Evolutionary conservation across 2,113 vertebrate species (phyloP).

Genomic region (Clarias magur): DNA sequence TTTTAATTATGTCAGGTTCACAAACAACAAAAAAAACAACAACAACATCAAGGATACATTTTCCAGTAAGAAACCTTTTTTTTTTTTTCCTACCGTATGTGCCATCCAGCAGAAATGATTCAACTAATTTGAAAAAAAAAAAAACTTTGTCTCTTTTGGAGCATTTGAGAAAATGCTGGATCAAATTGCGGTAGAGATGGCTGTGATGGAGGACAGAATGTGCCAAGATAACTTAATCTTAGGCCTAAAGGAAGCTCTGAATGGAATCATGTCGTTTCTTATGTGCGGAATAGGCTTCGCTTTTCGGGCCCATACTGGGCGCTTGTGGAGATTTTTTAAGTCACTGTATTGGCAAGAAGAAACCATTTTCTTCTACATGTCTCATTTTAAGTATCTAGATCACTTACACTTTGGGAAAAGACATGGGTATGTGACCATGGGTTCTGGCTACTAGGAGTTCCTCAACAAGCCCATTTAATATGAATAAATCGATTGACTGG

Average conservation of each 20-base stretch:
- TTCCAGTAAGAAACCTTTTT: neutral
- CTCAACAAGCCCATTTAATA: neutral
- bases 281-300: neutral
- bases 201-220: neutral
- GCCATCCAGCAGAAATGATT: neutral
- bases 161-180: neutral
- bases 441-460: neutral
- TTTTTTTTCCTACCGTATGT: neutral
- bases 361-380: neutral
- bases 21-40: neutral
- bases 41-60: neutral
- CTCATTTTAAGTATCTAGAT: neutral
- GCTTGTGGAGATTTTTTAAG: neutral
- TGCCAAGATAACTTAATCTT: neutral
- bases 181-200: neutral
- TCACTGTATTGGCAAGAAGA: neutral
- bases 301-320: neutral
- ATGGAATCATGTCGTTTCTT: slow-evolving; percentile 4
- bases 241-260: neutral
- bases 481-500: neutral
- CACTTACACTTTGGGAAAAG: neutral
- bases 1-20: neutral
- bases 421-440: neutral
- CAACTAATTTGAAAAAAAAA: neutral
- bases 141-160: neutral